These are phyloP conservation scores for Oegoconia quadripuncta DNA, from an alignment of 2,888 invertebrate genomes.

Conservation along the genomic window DNA sequence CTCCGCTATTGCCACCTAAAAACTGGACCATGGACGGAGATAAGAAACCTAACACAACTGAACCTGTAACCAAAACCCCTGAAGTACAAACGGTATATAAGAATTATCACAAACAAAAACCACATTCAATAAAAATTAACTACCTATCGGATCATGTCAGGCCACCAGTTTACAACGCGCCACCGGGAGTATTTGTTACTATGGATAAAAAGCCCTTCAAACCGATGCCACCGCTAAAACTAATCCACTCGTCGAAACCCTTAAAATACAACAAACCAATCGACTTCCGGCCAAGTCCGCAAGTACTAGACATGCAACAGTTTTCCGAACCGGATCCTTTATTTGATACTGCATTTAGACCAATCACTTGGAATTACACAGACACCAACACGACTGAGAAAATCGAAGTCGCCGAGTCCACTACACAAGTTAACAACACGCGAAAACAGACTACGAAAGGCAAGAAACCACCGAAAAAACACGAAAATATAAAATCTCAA, in stretches of 20 bases:
- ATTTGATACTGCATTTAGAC: constrained; percentile 56
- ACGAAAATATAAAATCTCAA: constrained; percentile 43
- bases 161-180: constrained; percentile 67
- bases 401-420: constrained; percentile 24
- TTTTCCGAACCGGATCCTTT: constrained; percentile 50
- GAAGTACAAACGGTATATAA: constrained; percentile 40
- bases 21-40: constrained; percentile 39
- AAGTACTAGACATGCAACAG: constrained; percentile 51
- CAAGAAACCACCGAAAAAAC: constrained; percentile 51
- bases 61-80: constrained; percentile 41
- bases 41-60: constrained; percentile 33
- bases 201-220: constrained; percentile 74
- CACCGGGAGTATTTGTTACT: constrained; percentile 67
- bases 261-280: constrained; percentile 34
- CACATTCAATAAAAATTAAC: constrained; percentile 42
- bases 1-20: constrained; percentile 29
- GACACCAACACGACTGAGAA: constrained; percentile 29
- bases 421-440: constrained; percentile 36
- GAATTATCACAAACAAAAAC: constrained; percentile 40
- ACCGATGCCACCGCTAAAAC: constrained; percentile 68
- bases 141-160: constrained; percentile 58
- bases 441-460: constrained; percentile 34
- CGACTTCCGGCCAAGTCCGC: constrained; percentile 67
- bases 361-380: constrained; percentile 49
- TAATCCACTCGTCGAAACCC: constrained; percentile 37